Base-by-base conservation (phyloP, 1,140 invertebrate species). In the Metopolophium dirhodum region DNA sequence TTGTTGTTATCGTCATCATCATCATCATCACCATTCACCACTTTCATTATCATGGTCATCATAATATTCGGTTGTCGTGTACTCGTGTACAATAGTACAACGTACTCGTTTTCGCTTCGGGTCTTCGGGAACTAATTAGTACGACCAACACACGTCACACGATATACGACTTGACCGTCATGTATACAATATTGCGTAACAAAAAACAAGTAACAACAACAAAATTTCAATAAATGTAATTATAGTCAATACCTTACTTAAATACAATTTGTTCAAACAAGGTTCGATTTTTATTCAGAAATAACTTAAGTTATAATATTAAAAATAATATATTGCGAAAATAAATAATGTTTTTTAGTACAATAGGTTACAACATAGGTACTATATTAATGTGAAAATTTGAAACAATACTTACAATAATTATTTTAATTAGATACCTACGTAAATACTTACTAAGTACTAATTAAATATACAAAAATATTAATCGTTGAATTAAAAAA, bases 1-100 rank as follows among this genome's bases (percentile, higher is more conserved):
- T 77, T 77, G n/a, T 77, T 77, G n/a, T 77, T 77, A 77, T 77
- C 61, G n/a, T 77, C 61, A 77, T 77, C 61, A 35, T 77, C n/a
- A n/a, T n/a, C 61, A 68, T 68, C 30, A n/a, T 57, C 51, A 26
- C 30, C 61, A n/a, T 1, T 68, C 30, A 11, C 61, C 61, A 68
- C 61, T 77, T 4, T 77, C 61, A 77, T 77, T 77, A 77, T 77
- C 61, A 77, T 77, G 14, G n/a, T 77, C 61, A 77, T 77, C 61
- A 20, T 77, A 18, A 77, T n/a, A 77, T 77, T 77, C n/a, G 30
- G 61, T 77, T 77, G n/a, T n/a, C n/a, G n/a, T n/a, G n/a, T n/a
- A n/a, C n/a, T n/a, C n/a, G n/a, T n/a, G 23, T 57, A 26, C 57
- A 51, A 3, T 9, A 1, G 51, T 51, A 51, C 51, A 22, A 51